Evolutionary conservation across 2,888 invertebrate species (phyloP).

Genomic region (Sisyra nigra): DNA sequence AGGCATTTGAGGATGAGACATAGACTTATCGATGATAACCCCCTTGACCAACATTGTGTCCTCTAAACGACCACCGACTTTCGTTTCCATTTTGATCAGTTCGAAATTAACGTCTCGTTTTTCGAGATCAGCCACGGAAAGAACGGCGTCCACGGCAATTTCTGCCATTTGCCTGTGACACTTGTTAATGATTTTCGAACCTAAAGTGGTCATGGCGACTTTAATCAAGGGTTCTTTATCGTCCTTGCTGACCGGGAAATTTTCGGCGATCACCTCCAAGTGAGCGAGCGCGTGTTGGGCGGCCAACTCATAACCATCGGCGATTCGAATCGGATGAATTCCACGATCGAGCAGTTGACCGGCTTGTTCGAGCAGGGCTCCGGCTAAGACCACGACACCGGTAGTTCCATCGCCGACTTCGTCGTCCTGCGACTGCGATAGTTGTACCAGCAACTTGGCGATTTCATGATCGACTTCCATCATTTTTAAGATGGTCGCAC

Average conservation of each 20-base stretch:
- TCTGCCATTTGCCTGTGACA: conserved; percentile 96
- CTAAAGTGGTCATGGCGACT: conserved; percentile 95
- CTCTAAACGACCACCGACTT: conserved; percentile 87
- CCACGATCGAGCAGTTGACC: conserved; percentile 85
- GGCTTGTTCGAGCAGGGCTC: conserved; percentile 90
- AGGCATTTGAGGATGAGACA: conserved; percentile 99
- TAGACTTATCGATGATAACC: conserved; percentile 95
- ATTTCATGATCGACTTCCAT: conserved; percentile 99
- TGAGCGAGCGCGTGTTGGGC: conserved; percentile 76
- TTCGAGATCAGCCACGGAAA: conserved; percentile 89
- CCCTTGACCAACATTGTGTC: conserved; percentile 93
- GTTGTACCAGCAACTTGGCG: conserved; percentile 92
- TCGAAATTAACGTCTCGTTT: conserved; percentile 97
- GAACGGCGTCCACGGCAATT: conserved; percentile 93
- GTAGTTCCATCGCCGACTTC: conserved; percentile 99
- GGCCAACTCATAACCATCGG: conserved; percentile 96
- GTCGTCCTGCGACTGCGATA: conserved; percentile 97
- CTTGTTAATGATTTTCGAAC: conserved; percentile 96
- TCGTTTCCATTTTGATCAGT: conserved; percentile 94
- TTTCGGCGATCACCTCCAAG: conserved; percentile 75
- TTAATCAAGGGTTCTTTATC: conserved; percentile 79
- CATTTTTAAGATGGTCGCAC: conserved; percentile 95
- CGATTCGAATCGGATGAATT: conserved; percentile 96
- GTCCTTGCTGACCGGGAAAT: conserved; percentile 70
- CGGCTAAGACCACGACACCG: conserved; percentile 78